Evolutionary conservation across 1,140 invertebrate species (phyloP).

Genomic region (Cydia splendana): DNA sequence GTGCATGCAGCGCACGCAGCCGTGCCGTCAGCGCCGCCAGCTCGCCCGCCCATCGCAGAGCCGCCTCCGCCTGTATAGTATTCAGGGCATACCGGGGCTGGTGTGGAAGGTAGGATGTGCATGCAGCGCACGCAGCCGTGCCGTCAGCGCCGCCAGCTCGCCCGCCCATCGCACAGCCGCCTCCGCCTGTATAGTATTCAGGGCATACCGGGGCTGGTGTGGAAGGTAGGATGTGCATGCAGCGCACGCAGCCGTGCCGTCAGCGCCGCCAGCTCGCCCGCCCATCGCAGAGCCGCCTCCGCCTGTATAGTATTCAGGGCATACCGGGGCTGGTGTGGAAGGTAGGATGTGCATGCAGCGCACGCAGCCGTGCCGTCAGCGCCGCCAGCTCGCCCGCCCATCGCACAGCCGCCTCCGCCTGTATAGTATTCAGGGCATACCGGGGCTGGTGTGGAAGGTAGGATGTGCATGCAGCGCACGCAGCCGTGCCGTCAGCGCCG

Average conservation of each 20-base stretch:
- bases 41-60: constrained; percentile 45
- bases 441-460: constrained; percentile 79
- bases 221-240: constrained; percentile 81
- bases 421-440: constrained; percentile 57
- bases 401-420: not conserved
- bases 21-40: constrained; percentile 78
- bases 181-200: no score
- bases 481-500: constrained; percentile 77
- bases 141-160: constrained; percentile 78
- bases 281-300: constrained; percentile 14
- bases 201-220: constrained; percentile 79
- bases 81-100: constrained; percentile 75
- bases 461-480: constrained; percentile 81
- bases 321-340: constrained; percentile 80
- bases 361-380: constrained; percentile 77
- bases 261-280: constrained; percentile 74
- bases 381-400: constrained; percentile 69
- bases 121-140: constrained; percentile 79
- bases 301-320: constrained; percentile 34
- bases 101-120: constrained; percentile 81
- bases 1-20: constrained; percentile 80
- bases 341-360: constrained; percentile 81
- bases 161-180: constrained; percentile 11
- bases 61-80: no score
- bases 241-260: constrained; percentile 79